These are phyloP conservation scores for Pseudomyrmex cubaensis DNA, from an alignment of 1,140 invertebrate species.

Conservation along the genomic window DNA sequence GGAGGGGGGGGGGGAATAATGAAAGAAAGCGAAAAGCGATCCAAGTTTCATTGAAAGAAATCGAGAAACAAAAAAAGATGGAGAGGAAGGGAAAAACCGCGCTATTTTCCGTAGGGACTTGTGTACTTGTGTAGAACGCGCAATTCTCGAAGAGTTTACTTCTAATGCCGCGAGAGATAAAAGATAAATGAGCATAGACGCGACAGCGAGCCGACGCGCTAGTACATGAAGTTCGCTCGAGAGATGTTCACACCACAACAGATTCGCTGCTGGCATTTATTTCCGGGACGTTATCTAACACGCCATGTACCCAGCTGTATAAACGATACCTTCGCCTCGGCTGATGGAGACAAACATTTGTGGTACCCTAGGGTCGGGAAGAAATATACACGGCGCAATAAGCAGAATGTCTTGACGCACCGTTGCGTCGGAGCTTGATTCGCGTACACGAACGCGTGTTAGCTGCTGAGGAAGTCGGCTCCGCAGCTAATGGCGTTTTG, in stretches of 20 bases:
- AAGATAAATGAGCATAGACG: slow-evolving; percentile 47
- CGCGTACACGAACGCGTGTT: slow-evolving; percentile 16
- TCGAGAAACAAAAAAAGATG: background rate
- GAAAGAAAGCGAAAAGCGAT: no score
- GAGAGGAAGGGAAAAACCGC: background rate
- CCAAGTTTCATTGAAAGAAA: background rate
- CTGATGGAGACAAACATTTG: slow-evolving; percentile 61
- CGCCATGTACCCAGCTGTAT: slow-evolving; percentile 54
- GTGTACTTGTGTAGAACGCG: background rate
- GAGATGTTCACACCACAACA: slow-evolving; percentile 52
- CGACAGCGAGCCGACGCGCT: background rate
- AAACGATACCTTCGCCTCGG: slow-evolving; percentile 45
- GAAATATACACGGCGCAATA: slow-evolving; percentile 45
- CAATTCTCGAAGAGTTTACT: slow-evolving; percentile 16
- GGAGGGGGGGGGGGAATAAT: background rate
- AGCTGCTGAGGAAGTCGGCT: slow-evolving; percentile 9
- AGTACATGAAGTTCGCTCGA: background rate
- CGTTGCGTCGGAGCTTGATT: slow-evolving; percentile 19
- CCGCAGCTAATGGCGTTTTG: slow-evolving; percentile 9
- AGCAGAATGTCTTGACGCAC: slow-evolving; percentile 55
- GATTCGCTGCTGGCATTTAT: slow-evolving; percentile 52
- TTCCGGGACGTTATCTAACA: slow-evolving; percentile 51
- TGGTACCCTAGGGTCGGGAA: slow-evolving; percentile 52
- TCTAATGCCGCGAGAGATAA: slow-evolving; percentile 17
- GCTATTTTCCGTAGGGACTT: no score